Conservation (phyloP, 2,113 vertebrate species). For the Alaudala cheleensis region DNA sequence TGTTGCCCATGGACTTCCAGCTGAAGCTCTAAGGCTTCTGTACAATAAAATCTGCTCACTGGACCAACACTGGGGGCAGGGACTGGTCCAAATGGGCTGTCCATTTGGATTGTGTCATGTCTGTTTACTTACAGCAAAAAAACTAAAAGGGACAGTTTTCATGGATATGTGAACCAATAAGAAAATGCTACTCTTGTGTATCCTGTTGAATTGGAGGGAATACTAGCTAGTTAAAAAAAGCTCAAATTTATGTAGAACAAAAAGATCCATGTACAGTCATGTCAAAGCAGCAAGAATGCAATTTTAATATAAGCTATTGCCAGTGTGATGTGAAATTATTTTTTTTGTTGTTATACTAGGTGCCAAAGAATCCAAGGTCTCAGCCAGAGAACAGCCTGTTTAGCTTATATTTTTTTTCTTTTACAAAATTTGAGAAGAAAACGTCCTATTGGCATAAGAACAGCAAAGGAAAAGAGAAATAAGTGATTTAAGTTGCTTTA, state of each 20-base stretch:
- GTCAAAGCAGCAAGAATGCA: slow-evolving; percentile 35
- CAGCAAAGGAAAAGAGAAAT: background rate
- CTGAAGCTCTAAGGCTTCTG: background rate
- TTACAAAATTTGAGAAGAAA: slow-evolving; percentile 12
- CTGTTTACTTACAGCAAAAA: background rate
- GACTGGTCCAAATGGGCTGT: background rate
- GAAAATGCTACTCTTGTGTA: background rate
- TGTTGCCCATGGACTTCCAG: background rate
- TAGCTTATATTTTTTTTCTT: slow-evolving; percentile 31
- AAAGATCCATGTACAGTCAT: slow-evolving; percentile 25
- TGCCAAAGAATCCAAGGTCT: slow-evolving; percentile 62
- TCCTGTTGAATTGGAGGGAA: background rate
- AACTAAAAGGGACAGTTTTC: background rate
- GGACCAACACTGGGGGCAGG: background rate
- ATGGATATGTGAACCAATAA: background rate
- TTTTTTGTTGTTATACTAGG: slow-evolving; percentile 49
- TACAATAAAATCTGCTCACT: background rate
- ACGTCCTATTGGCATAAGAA: background rate
- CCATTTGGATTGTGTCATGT: background rate
- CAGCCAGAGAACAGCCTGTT: slow-evolving; percentile 39
- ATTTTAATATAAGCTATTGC: slow-evolving; percentile 40
- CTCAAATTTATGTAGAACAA: background rate
- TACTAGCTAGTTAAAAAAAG: background rate
- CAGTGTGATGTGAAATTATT: slow-evolving; percentile 46
- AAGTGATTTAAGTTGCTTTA: slow-evolving; percentile 4